These are phyloP conservation scores for Drosophila yooni DNA, from an alignment of 2,888 invertebrate genomes.

Conservation along the genomic window DNA sequence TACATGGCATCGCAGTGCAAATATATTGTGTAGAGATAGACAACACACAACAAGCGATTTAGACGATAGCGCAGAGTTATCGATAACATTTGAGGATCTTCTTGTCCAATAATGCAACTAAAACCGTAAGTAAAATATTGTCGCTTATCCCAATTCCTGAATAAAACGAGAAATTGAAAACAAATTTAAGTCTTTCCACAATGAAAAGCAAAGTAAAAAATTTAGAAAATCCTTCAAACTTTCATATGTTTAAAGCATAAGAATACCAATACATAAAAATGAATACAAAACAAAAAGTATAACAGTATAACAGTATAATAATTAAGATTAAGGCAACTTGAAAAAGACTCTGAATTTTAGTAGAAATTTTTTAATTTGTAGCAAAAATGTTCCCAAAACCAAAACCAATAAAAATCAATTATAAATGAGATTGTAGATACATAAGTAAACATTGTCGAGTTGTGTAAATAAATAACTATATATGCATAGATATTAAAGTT, in stretches of 20 bases:
- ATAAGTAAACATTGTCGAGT: constrained; percentile 16
- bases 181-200: not conserved
- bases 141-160: not conserved
- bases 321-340: constrained; percentile 68
- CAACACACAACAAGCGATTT: not conserved
- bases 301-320: constrained; percentile 10
- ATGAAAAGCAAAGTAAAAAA: not conserved
- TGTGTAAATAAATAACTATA: constrained; percentile 48
- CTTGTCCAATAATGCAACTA: not conserved
- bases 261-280: constrained; percentile 6
- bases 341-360: constrained; percentile 76
- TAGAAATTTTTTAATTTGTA: constrained; percentile 76
- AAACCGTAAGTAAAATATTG: not conserved
- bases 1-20: not conserved
- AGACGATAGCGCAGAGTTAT: not conserved
- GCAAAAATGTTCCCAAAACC: constrained; percentile 62
- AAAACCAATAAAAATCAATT: constrained; percentile 25
- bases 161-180: not conserved
- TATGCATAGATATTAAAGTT: constrained; percentile 31
- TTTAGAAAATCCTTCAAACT: constrained; percentile 10
- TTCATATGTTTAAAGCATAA: constrained; percentile 12
- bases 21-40: not conserved
- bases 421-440: constrained; percentile 5
- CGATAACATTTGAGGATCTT: not conserved
- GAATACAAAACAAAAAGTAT: constrained; percentile 7